Percentiles rank a stretch among this genome's conserved stretches.
phyloP scores from a whole-genome alignment of 1,140 invertebrate genomes.

The Neodiprion lecontei region DNA sequence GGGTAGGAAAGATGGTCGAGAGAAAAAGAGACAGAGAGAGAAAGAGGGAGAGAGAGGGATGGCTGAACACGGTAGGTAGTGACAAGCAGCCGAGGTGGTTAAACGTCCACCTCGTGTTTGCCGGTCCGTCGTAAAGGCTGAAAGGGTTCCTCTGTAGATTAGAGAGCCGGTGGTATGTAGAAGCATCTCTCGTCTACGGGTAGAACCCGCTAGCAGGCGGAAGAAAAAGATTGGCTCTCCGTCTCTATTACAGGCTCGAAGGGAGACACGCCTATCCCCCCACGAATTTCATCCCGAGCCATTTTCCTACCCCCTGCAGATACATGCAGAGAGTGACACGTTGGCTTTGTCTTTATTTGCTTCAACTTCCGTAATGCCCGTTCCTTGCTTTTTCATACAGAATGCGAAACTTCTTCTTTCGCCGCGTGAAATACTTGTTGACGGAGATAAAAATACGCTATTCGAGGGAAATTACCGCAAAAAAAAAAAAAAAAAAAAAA shows the following conservation, averaged over 20 bases:
- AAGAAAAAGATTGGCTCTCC: slow-evolving; percentile 39
- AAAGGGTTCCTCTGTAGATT: slow-evolving; percentile 52
- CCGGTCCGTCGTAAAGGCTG: slow-evolving; percentile 48
- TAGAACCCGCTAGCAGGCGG: slow-evolving; percentile 28
- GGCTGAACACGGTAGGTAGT: slow-evolving; percentile 22
- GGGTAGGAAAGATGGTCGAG: neutral
- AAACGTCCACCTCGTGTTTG: slow-evolving; percentile 40
- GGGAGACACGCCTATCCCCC: neutral
- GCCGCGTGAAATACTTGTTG: no score
- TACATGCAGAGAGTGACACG: neutral
- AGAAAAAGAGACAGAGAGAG: slow-evolving; percentile 29
- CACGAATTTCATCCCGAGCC: neutral
- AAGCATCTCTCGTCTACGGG: slow-evolving; percentile 10
- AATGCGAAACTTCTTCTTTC: no score
- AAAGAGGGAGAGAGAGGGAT: slow-evolving; percentile 10
- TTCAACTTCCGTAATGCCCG: neutral
- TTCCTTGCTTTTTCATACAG: no score
- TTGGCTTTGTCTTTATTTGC: slow-evolving; percentile 25
- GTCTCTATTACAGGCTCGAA: slow-evolving; percentile 36
- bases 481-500: no score
- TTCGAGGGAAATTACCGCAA: no score
- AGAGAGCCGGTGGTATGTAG: slow-evolving; percentile 31
- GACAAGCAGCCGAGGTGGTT: slow-evolving; percentile 22
- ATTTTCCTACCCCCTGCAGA: neutral
- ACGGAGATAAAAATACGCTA: no score